Evolutionary conservation across 2,888 invertebrate species (phyloP), one percentile per base, ranked within the genome.

Genomic region (Lithophane ornitopus): DNA sequence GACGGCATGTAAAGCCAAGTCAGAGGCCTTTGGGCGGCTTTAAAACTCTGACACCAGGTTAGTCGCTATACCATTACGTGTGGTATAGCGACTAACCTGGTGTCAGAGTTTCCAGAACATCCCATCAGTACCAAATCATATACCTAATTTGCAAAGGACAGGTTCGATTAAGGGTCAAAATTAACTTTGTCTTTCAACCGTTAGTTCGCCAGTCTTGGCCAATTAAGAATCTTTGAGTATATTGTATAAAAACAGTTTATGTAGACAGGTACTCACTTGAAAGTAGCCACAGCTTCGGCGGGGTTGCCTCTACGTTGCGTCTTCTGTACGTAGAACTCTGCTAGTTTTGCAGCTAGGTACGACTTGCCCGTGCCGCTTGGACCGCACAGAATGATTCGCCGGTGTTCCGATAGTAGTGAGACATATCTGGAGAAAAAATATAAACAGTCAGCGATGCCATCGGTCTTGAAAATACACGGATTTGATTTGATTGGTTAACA

Each of bases 301-400:
- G 98, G 98, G 91, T 98, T 97, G 79, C 98, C 98, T 90, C 98
- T 97, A 6, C 98, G 97, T 81, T 98, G 98, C 56, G 97, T 97
- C 81, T 98, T 97, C 84, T 98, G 98, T 3, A 98, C 99, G 86
- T 99, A 97, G 92, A 99, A 99, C 92, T 99, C 99, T 0, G 99
- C 99, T 70, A 99, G 96, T 92, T 99, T 98, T 46, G 99, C 98
- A 12, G 99, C 99, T 85, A 99, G 96, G 93, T 99, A 99, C 0
- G 99, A 99, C 95, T 99, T 99, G 28, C 99, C 99, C 0, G 99
- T 99, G 62, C 99, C 99, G 90, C 98, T 98, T 1, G 99, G 99
- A 0, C 99, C 99, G 94, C 99, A 99, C 26, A 99, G 96, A 84
- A 99, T 99, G 80, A 99, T 98, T 66, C 99, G 97, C 44, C 99